These are phyloP conservation scores for Lamellibrachia satsuma DNA, from an alignment of 2,888 invertebrate species.

Conservation along the genomic window DNA sequence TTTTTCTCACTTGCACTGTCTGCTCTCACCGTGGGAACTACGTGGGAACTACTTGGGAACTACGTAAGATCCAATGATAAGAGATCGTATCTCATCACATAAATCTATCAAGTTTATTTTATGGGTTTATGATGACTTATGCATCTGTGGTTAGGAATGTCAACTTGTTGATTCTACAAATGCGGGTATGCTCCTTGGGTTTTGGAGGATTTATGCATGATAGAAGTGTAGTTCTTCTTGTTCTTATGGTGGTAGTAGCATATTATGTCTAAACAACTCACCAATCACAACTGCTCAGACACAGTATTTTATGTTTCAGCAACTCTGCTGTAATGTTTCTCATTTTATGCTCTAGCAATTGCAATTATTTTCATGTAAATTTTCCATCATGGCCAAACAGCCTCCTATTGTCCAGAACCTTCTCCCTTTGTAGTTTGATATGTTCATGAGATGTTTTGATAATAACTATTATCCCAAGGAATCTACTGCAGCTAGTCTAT, in stretches of 20 bases:
- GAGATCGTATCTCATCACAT: neutral
- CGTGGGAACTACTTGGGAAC: too few relatives aligned
- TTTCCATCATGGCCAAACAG: too few relatives aligned
- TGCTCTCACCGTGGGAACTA: neutral
- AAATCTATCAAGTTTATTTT: neutral
- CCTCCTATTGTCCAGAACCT: too few relatives aligned
- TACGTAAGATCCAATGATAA: neutral
- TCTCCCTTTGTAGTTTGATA: too few relatives aligned
- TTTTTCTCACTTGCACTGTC: neutral
- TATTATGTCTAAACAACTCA: too few relatives aligned
- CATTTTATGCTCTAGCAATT: too few relatives aligned
- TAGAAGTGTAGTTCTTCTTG: too few relatives aligned
- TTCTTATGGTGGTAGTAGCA: too few relatives aligned
- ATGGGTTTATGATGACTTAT: neutral
- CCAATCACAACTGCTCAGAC: neutral
- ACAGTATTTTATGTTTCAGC: neutral
- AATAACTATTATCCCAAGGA: too few relatives aligned
- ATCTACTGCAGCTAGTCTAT: neutral
- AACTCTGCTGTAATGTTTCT: neutral
- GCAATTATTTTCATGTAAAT: too few relatives aligned
- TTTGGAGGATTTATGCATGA: too few relatives aligned
- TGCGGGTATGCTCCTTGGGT: neutral
- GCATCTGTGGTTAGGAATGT: neutral
- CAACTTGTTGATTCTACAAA: neutral
- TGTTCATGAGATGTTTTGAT: too few relatives aligned